phyloP scores from a whole-genome alignment of 1,140 invertebrate genomes.

The Bombus confusus region DNA sequence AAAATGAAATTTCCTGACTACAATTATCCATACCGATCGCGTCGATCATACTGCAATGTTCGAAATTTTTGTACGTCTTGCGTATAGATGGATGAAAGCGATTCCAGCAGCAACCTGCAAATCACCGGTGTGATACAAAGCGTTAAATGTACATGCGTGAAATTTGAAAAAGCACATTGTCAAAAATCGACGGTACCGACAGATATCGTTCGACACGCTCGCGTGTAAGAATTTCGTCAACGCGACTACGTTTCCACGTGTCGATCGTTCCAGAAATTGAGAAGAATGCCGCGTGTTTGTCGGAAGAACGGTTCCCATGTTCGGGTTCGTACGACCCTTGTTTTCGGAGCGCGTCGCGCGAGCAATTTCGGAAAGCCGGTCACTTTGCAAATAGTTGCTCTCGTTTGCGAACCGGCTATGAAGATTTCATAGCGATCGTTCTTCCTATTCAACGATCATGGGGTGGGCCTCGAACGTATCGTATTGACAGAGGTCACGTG shows the following conservation, averaged over 20 bases:
- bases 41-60: too few relatives aligned
- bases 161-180: too few relatives aligned
- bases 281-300: slow-evolving; percentile 1
- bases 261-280: slow-evolving; percentile 10
- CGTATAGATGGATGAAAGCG: too few relatives aligned
- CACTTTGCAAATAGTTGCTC: slow-evolving; percentile 67
- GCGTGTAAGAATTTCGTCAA: background rate
- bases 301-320: slow-evolving; percentile 56
- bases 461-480: slow-evolving; percentile 53
- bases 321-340: slow-evolving; percentile 23
- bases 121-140: background rate
- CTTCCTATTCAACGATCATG: slow-evolving; percentile 39
- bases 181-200: too few relatives aligned
- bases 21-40: too few relatives aligned
- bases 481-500: slow-evolving; percentile 76
- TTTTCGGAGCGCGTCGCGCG: slow-evolving; percentile 50
- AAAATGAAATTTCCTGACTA: too few relatives aligned
- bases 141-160: too few relatives aligned
- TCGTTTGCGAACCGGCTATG: slow-evolving; percentile 44
- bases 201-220: too few relatives aligned
- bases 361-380: slow-evolving; percentile 63
- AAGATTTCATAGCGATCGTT: slow-evolving; percentile 52
- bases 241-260: background rate
- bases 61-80: too few relatives aligned
- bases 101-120: background rate